These are phyloP conservation scores for Xestobium rufovillosum DNA, from an alignment of 2,888 invertebrate genomes.

Conservation along the genomic window DNA sequence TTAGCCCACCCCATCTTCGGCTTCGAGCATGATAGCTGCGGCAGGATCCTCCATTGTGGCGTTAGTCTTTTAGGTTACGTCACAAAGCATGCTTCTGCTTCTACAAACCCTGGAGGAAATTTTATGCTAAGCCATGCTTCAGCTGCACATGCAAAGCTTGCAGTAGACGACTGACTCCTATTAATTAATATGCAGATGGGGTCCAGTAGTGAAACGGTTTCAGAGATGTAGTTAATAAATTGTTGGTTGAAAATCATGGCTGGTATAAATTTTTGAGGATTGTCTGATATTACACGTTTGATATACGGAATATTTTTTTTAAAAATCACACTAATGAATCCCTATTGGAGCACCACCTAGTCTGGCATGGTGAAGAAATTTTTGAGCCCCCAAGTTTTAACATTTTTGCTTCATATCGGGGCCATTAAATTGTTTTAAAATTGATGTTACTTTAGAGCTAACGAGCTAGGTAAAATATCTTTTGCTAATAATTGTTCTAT, in stretches of 20 bases:
- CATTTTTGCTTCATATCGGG: conserved; percentile 15
- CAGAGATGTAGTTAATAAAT: conserved; percentile 12
- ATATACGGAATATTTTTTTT: conserved; percentile 7
- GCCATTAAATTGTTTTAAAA: conserved; percentile 18
- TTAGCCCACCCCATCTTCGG: too few species aligned
- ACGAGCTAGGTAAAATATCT: too few species aligned
- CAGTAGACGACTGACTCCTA: conserved; percentile 7
- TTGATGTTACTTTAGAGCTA: too few species aligned
- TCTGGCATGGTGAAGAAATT: conserved; percentile 15
- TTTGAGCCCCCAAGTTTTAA: conserved; percentile 13
- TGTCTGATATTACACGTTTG: conserved; percentile 6
- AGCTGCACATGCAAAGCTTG: conserved; percentile 14
- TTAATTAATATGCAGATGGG: conserved; percentile 12
- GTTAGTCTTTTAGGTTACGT: too few species aligned
- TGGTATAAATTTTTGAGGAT: conserved; percentile 7
- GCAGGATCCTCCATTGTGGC: too few species aligned
- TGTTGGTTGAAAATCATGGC: conserved; percentile 15
- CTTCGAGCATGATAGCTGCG: too few species aligned
- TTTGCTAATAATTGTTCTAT: too few species aligned
- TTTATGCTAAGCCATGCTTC: conserved; percentile 15
- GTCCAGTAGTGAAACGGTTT: conserved; percentile 11
- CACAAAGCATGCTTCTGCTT: conserved; percentile 6
- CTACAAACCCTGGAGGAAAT: conserved; percentile 11
- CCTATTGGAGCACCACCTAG: conserved; percentile 13
- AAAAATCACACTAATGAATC: conserved; percentile 8